Percentiles rank a stretch among this genome's conserved stretches.
These are phyloP conservation scores for Goniozus legneri DNA, from an alignment of 1,140 invertebrate species.

Conservation along the genomic window DNA sequence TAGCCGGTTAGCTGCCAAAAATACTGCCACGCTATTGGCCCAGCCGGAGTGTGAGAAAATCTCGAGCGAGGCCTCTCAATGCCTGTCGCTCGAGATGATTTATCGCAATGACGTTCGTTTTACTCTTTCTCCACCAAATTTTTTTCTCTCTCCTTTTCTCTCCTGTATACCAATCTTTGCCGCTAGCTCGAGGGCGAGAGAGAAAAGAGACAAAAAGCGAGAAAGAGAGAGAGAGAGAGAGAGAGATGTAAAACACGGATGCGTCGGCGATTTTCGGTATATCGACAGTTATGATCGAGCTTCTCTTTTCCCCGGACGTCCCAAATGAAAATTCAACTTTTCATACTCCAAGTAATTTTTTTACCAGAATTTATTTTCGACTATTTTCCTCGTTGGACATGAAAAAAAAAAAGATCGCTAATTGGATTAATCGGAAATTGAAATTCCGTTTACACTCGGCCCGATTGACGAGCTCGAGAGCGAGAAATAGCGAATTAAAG, in stretches of 20 bases:
- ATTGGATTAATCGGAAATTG: too few relatives aligned
- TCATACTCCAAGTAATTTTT: too few relatives aligned
- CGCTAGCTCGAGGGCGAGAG: not conserved
- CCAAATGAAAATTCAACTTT: too few relatives aligned
- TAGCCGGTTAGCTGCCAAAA: conserved; percentile 19
- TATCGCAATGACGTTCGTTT: conserved; percentile 34
- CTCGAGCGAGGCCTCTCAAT: conserved; percentile 27
- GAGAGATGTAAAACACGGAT: not conserved
- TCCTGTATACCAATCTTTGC: not conserved
- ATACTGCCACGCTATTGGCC: conserved; percentile 15
- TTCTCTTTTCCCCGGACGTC: too few relatives aligned
- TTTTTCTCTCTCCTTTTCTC: conserved; percentile 18
- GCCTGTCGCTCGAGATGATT: conserved; percentile 40
- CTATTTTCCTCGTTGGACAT: too few relatives aligned
- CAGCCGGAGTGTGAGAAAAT: conserved; percentile 41
- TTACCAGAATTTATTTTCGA: too few relatives aligned
- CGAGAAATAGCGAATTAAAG: too few relatives aligned
- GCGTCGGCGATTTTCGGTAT: conserved; percentile 14
- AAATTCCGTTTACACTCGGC: too few relatives aligned
- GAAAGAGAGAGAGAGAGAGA: not conserved
- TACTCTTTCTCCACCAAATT: conserved; percentile 10
- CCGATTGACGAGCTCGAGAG: too few relatives aligned
- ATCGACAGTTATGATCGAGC: too few relatives aligned
- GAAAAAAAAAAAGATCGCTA: too few relatives aligned
- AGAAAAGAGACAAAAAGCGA: not conserved